A percentile compares a stretch with the other conserved stretches of the same genome.
phyloP scores from a whole-genome alignment of 2,797 vertebrate species.

The Lemur catta region DNA sequence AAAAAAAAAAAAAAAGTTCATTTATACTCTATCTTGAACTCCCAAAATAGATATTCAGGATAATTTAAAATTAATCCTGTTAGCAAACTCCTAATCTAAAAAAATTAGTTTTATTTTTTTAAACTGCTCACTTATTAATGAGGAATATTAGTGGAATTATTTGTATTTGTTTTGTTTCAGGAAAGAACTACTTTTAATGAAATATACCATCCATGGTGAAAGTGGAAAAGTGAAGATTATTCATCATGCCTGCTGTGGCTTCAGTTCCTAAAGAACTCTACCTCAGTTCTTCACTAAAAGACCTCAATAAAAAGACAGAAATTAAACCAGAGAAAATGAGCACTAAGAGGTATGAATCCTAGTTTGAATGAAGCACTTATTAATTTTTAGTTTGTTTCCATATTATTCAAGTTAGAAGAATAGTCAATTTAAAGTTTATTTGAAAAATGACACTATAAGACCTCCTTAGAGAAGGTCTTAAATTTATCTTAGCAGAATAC shows the following conservation, averaged over 20 bases:
- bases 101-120: not conserved
- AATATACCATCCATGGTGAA: constrained; percentile 57
- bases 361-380: constrained; percentile 2
- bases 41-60: not conserved
- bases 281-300: constrained; percentile 93
- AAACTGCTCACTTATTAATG: not conserved
- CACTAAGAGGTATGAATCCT: constrained; percentile 89
- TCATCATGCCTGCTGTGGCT: constrained; percentile 94
- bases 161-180: constrained; percentile 71
- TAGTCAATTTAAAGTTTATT: constrained; percentile 15
- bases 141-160: constrained; percentile 28
- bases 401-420: not conserved
- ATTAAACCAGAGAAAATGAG: constrained; percentile 93
- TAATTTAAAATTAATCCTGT: constrained; percentile 32
- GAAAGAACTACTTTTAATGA: constrained; percentile 68
- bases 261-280: constrained; percentile 95
- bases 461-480: not conserved
- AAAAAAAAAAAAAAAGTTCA: not conserved
- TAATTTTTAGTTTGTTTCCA: constrained; percentile 50
- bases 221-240: constrained; percentile 56
- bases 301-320: constrained; percentile 97
- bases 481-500: constrained; percentile 7
- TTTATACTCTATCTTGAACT: not conserved
- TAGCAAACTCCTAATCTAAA: not conserved
- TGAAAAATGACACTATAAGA: constrained; percentile 13